Evolutionary conservation across 2,888 invertebrate species (phyloP).

Genomic region (Hydropsyche betteni): DNA sequence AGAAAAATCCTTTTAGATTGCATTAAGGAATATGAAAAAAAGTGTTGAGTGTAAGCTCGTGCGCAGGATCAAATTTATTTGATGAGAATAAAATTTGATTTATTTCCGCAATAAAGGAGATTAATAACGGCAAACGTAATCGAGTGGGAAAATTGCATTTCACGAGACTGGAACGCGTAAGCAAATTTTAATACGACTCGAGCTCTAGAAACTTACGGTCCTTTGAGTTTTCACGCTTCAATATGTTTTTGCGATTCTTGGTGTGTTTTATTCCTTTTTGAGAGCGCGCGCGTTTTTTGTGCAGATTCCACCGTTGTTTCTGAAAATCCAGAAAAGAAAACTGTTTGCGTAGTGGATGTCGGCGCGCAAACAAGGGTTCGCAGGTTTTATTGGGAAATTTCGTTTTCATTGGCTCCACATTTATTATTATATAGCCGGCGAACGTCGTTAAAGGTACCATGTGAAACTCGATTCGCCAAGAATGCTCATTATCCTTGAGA

Average conservation of each 20-base stretch:
- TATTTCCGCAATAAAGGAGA: constrained; percentile 22
- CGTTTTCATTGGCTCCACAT: neutral
- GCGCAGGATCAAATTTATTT: constrained; percentile 5
- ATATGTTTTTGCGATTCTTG: constrained; percentile 2
- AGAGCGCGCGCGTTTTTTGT: neutral
- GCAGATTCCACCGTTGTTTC: neutral
- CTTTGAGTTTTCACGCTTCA: constrained; percentile 20
- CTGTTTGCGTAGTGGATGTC: neutral
- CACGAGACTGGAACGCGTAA: neutral
- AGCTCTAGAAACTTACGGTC: neutral
- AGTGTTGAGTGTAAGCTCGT: neutral
- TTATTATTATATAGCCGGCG: neutral
- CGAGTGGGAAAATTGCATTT: constrained; percentile 32
- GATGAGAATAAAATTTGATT: constrained; percentile 24
- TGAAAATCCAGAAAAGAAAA: neutral
- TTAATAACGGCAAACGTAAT: constrained; percentile 28
- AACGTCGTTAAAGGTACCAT: neutral
- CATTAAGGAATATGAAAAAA: neutral
- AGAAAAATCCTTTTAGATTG: neutral
- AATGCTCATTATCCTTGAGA: constrained; percentile 6
- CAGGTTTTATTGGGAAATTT: constrained; percentile 3
- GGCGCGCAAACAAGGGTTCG: neutral
- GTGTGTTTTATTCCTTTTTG: neutral
- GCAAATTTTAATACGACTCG: constrained; percentile 25
- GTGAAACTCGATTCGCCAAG: constrained; percentile 11